Evolutionary conservation across 2,113 vertebrate species (phyloP), one percentile per base, ranked within the genome.

Genomic region (Ptychochromis oligacanthus): DNA sequence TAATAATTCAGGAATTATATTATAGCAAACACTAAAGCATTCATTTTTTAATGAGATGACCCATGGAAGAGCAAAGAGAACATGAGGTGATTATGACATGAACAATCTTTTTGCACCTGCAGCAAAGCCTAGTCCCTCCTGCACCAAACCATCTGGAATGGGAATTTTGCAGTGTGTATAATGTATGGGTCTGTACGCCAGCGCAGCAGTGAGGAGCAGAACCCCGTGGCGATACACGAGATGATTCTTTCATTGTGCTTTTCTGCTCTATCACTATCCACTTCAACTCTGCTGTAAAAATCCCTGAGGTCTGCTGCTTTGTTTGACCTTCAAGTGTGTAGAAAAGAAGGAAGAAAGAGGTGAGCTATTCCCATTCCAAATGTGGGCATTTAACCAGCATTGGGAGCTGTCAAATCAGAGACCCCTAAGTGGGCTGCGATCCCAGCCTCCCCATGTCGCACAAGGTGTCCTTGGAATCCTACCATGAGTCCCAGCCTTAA

Each of bases 391-490:
- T 86, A 88, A 87, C 79, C 83, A 77, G 87, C 79, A 74, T 60
- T 83, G 62, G 56, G 82, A 85, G 80, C 91, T 94, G 94, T 94
- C 94, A 95, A 93, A 92, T 88, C 76, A 88, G 84, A 82, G 86
- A 88, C 80, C 84, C 82, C 60, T 72, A 82, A 80, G 79, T 82
- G 90, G 86, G 75, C 78, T 82, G 82, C 18, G n/a, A 86, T 84
- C 83, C 81, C 77, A 77, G 75, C 74, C 82, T 91, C 87, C 61
- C 57, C 62, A 82, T 82, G 70, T 81, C 88, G 84, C 79, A 74
- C 85, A 91, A 87, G 80, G 91, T 90, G 93, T 88, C 94, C 95
- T 96, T 95, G 93, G 93, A 90, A 88, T 75, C 85, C 40, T 49
- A 40, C 40, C 31, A 22, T 7, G 7, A 62, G 40, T 74, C 83